Base-by-base conservation (phyloP, 2,888 invertebrate genomes). In the Melinopterus prodromus region DNA sequence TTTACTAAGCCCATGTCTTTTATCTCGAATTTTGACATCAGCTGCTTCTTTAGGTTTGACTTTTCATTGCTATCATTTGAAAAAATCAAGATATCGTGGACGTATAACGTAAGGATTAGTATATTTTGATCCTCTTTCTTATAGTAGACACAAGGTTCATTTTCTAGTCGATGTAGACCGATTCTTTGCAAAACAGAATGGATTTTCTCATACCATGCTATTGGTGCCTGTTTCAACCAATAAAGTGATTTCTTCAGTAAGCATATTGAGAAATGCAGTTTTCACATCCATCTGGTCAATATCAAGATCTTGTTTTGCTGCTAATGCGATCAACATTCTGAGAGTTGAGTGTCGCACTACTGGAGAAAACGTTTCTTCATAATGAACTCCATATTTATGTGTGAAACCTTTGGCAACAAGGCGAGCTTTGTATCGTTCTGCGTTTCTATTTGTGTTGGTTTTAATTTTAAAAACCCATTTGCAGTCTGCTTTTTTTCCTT, bases 261-360 rank as follows among this genome's bases (percentile, higher is more conserved):
- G 7, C 35, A 79, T n/a, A 81, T 26, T 26, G 74, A 78, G 16
- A 79, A 81, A 83, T 77, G 83, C 82, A 69, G 84, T 83, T 72
- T 81, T 78, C 76, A n/a, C n/a, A n/a, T 71, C 35, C 83, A 84
- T 84, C 71, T 80, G 84, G 26, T 82, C 82, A 72, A 38, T 79
- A 83, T 85, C 84, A 2, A 26, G 26, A 26, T 26, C 26, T 26
- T 2, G 26, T 26, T 26, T 26, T 26, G 26, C 26, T 26, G 26
- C 26, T 26, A 26, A 26, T 26, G 26, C 26, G 26, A 26, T 26
- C 26, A 26, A 26, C 26, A 26, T 26, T 26, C 26, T 26, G 26
- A 26, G 26, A 26, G 26, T 26, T 26, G 26, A 26, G 26, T 26
- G 3, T 26, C 26, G 26, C 26, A 26, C 26, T 26, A 26, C 26